Conservation (phyloP, 1,140 invertebrate species). For the Antheraea mylitta region DNA sequence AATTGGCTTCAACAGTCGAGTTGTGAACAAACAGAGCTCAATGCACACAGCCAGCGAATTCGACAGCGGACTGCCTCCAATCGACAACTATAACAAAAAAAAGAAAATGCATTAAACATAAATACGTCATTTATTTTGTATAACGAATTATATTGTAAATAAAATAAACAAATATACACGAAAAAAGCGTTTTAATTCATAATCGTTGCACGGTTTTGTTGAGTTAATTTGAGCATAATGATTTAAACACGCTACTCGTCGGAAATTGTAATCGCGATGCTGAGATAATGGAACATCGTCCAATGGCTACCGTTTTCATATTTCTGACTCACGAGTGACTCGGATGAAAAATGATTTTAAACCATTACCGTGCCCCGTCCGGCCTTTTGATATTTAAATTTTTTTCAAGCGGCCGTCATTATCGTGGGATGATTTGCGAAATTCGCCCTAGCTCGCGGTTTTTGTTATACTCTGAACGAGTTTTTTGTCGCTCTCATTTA, state of each 20-base stretch:
- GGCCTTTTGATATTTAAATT: constrained; percentile 79
- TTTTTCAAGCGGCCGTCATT: constrained; percentile 77
- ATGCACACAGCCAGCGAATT: constrained; percentile 75
- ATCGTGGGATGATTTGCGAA: constrained; percentile 74
- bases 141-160: constrained; percentile 27
- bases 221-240: constrained; percentile 28
- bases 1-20: constrained; percentile 38
- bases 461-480: constrained; percentile 65
- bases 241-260: constrained; percentile 49
- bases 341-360: constrained; percentile 79
- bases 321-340: constrained; percentile 72
- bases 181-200: constrained; percentile 29
- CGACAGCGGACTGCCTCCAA: constrained; percentile 68
- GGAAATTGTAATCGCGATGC: constrained; percentile 64
- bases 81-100: constrained; percentile 57
- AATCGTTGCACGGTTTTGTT: constrained; percentile 26
- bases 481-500: constrained; percentile 76
- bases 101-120: constrained; percentile 37
- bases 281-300: constrained; percentile 66
- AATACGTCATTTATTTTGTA: background rate
- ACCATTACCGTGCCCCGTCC: constrained; percentile 76
- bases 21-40: constrained; percentile 67
- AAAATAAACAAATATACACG: constrained; percentile 27
- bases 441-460: constrained; percentile 70
- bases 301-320: constrained; percentile 74